phyloP scores from a whole-genome alignment of 1,140 invertebrate species.

The Solenopsis invicta region DNA sequence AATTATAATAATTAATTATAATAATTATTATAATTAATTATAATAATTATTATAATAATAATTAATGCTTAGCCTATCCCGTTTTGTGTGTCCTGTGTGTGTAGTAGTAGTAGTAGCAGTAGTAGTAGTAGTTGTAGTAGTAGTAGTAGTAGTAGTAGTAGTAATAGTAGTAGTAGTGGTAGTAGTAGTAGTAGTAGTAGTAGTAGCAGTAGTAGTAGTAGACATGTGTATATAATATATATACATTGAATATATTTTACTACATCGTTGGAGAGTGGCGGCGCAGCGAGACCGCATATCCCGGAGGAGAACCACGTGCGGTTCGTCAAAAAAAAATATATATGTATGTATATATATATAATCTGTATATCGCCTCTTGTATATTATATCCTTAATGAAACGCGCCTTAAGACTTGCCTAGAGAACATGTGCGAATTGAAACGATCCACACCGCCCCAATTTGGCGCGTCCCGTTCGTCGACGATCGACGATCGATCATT shows the following conservation, averaged over 20 bases:
- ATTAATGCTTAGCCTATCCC: conserved; percentile 36
- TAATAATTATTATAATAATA: not conserved
- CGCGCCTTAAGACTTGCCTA: conserved; percentile 23
- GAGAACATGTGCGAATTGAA: conserved; percentile 51
- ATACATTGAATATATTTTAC: conserved; percentile 62
- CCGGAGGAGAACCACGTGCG: conserved; percentile 21
- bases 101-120: too few species aligned
- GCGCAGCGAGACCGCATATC: conserved; percentile 35
- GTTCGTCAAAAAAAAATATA: conserved; percentile 36
- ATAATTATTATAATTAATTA: conserved; percentile 22
- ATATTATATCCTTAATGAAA: conserved; percentile 46
- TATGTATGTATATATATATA: conserved; percentile 38
- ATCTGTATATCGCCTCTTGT: conserved; percentile 42
- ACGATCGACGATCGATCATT: conserved; percentile 52
- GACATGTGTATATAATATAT: conserved; percentile 56
- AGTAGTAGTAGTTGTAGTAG: too few species aligned
- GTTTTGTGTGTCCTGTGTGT: conserved; percentile 3
- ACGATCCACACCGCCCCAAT: conserved; percentile 8
- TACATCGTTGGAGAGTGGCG: conserved; percentile 56
- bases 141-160: too few species aligned
- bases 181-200: too few species aligned
- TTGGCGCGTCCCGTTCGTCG: conserved; percentile 12
- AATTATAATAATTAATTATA: too few species aligned
- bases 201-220: too few species aligned
- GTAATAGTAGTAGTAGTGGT: too few species aligned